Evolutionary conservation across 2,797 vertebrate genomes (phyloP).

Genomic region (Gymnothorax javanicus): DNA sequence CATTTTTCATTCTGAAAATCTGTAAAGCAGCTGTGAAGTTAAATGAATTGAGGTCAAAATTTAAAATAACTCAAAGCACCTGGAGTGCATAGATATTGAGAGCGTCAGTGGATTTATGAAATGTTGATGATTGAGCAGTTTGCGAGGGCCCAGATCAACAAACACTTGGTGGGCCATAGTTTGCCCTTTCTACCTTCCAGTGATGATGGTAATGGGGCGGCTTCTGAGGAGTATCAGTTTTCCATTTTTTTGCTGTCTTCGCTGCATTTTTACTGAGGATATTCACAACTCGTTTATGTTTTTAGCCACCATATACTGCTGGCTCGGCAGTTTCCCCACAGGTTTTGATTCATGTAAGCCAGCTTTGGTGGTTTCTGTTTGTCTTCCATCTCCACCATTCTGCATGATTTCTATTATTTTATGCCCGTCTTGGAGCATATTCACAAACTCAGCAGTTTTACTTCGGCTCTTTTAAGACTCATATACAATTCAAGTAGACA

Average conservation of each 20-base stretch:
- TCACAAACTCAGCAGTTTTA: not conserved
- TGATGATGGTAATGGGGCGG: not conserved
- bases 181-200: not conserved
- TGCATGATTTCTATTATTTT: too few relatives aligned
- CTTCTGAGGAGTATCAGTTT: not conserved
- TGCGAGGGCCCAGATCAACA: not conserved
- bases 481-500: not conserved
- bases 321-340: not conserved
- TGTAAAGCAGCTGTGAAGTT: not conserved
- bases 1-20: not conserved
- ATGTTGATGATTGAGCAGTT: constrained; percentile 10
- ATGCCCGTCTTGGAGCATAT: not conserved
- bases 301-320: not conserved
- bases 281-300: not conserved
- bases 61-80: not conserved
- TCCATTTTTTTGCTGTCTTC: not conserved
- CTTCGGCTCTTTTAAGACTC: not conserved
- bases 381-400: too few relatives aligned
- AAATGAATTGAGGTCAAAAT: not conserved
- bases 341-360: too few relatives aligned
- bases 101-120: not conserved
- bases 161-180: not conserved
- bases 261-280: not conserved
- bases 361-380: too few relatives aligned
- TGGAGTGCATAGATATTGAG: not conserved